Evolutionary conservation across 1,140 invertebrate species (phyloP).

Genomic region (Lasioglossum albipes): DNA sequence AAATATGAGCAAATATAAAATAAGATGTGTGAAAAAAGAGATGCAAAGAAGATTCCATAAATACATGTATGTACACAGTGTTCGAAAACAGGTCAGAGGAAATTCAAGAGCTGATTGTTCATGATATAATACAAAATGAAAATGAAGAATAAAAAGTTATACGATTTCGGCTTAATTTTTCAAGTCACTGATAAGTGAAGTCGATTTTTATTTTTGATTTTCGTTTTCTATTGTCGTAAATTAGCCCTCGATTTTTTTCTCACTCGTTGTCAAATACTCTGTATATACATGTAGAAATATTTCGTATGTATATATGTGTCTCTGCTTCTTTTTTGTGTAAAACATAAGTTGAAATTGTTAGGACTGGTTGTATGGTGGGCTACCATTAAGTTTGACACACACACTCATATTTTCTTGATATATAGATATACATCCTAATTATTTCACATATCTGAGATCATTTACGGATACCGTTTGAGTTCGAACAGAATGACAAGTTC

Average conservation of each 20-base stretch:
- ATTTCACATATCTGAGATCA: slow-evolving; percentile 45
- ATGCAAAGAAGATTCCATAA: slow-evolving; percentile 20
- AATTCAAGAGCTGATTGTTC: no score
- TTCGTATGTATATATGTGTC: background rate
- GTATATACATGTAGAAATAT: background rate
- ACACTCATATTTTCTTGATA: slow-evolving; percentile 26
- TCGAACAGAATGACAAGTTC: slow-evolving; percentile 52
- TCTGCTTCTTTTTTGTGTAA: slow-evolving; percentile 5
- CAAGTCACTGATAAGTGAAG: no score
- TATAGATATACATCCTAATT: slow-evolving; percentile 21
- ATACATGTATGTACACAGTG: background rate
- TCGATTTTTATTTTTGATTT: no score
- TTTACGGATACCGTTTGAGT: slow-evolving; percentile 17
- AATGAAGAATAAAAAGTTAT: no score
- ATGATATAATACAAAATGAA: no score
- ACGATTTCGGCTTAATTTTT: no score
- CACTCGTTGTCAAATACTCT: background rate
- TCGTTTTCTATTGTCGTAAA: no score
- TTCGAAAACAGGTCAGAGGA: no score
- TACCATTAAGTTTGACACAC: slow-evolving; percentile 39
- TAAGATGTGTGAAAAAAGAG: slow-evolving; percentile 34
- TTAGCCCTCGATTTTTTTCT: no score
- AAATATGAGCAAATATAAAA: slow-evolving; percentile 63
- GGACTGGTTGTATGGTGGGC: slow-evolving; percentile 8
- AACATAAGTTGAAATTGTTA: slow-evolving; percentile 18